Percentiles rank a stretch among this genome's conserved stretches.
Evolutionary conservation across 2,797 vertebrate genomes (phyloP).

Genomic region (Carcharodon carcharias): DNA sequence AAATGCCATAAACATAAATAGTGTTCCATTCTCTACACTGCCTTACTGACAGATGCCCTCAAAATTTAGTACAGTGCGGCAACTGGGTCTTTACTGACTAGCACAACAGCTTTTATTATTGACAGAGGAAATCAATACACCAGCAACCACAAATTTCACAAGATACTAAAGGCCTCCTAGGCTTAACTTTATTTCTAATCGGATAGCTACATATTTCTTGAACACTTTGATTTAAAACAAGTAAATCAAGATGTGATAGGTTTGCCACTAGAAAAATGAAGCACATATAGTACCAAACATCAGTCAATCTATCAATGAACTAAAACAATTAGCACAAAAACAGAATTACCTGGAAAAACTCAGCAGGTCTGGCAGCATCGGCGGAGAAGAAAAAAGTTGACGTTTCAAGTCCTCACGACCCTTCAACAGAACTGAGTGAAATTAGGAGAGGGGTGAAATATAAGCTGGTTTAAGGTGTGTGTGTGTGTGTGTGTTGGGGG

Average conservation of each 20-base stretch:
- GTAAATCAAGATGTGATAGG: neutral
- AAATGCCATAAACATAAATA: constrained; percentile 62
- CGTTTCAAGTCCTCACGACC: too few relatives aligned
- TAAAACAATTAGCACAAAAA: neutral
- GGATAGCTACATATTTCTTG: constrained; percentile 21
- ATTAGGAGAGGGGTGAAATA: too few relatives aligned
- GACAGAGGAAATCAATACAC: constrained; percentile 44
- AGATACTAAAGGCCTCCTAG: constrained; percentile 30
- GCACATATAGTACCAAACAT: neutral
- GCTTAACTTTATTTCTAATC: constrained; percentile 21
- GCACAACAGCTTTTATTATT: constrained; percentile 42
- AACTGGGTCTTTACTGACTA: constrained; percentile 46
- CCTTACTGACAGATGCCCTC: constrained; percentile 51
- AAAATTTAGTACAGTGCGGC: constrained; percentile 49
- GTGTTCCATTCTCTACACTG: constrained; percentile 47
- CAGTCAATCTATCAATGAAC: neutral
- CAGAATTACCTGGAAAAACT: too few relatives aligned
- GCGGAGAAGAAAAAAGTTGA: too few relatives aligned
- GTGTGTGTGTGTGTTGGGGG: too few relatives aligned
- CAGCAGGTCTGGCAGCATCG: too few relatives aligned
- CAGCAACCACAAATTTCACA: constrained; percentile 42
- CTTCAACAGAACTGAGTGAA: too few relatives aligned
- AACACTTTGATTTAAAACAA: constrained; percentile 5
- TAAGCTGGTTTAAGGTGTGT: too few relatives aligned
- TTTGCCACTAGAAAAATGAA: neutral